Evolutionary conservation across 2,113 vertebrate genomes (phyloP), one percentile per base, ranked within the genome.

Genomic region (Cynopterus brachyotis): DNA sequence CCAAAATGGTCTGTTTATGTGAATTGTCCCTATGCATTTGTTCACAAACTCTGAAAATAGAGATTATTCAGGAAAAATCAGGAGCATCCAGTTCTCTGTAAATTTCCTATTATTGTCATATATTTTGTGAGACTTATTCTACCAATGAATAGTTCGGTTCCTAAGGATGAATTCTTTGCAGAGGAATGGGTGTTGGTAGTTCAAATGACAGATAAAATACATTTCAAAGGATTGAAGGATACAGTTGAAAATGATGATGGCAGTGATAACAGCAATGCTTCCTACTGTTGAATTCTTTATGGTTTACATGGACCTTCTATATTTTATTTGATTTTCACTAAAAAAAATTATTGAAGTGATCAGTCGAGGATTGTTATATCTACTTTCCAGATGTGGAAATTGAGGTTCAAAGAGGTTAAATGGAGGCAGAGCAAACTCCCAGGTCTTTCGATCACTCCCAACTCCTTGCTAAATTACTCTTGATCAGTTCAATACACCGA

Each of bases 1-100:
- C 55, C 32, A 57, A 87, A 95, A 0, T 50, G 57, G 76, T 93
- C 75, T 95, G 28, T 90, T 95, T 83, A 0, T 67, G 32, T 87
- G 95, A 79, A 3, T 86, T 81, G 75, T 78, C 97, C 94, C 67
- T 92, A 88, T 86, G 32, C 16, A 84, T 95, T 83, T 96, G 59
- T 26, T 89, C 92, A 40, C 84, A 96, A 93, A 95, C 40, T 85
- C 88, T 91, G 62, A 78, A 97, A 80, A 40, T 69, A 85, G 91
- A 96, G 87, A 90, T 40, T n/a, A 88, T 81, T 24, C 40, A 70
- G 26, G 88, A 4, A 55, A 83, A 91, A 55, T 50, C 47, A 76
- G 37, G 20, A 84, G 3, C 45, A 89, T 83, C 40, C 32, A 75
- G 26, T 73, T 95, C 47, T 91, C 78, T 66, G 35, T 89, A 57